Evolutionary conservation across 1,140 invertebrate species (phyloP), one percentile per base, ranked within the genome.

Genomic region (Trachymyrmex septentrionalis): DNA sequence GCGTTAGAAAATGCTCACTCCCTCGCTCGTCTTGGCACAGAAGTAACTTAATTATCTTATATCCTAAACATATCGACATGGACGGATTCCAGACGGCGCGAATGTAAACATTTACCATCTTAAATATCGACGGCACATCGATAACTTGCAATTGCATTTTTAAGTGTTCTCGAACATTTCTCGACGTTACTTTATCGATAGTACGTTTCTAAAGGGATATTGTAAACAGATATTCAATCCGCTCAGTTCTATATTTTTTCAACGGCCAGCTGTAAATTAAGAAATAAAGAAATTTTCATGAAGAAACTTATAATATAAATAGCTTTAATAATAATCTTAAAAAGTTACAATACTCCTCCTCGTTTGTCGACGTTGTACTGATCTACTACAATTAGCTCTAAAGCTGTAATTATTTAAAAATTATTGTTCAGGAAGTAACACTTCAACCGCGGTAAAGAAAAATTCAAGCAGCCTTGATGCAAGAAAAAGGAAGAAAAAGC

Each of bases 21-120:
- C 53, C 53, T 57, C 48, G 30, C 50, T 88, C 59, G 48, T 90
- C 77, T 90, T 92, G 91, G 91, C 91, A 92, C 91, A 92, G 76
- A 77, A 90, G 86, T 90, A 90, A 90, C 82, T 90, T 59, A 82
- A 78, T 88, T 90, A 86, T 34, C 77, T 86, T 88, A 86, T 53
- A 50, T 12, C 12, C 77, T 84, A 82, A 63, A 81, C 67, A 59
- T 86, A 48, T 82, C 21, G 12, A 59, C 53, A 44, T 80, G 75
- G 61, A 81, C 75, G 24, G 63, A 27, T 90, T 88, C 88, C 57
- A 90, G 86, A 88, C 86, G 30, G 59, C 12, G 75, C 77, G 78
- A 30, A 7, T 72, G 6, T 38, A 57, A 78, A 76, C 16, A 3
- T 38, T 57, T 38, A 16, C 59, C 21, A 4, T 16, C 34, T 2